Percentiles rank a stretch among this genome's conserved stretches.
phyloP scores from a whole-genome alignment of 1,140 invertebrate species.

The Pachypsylla venusta region DNA sequence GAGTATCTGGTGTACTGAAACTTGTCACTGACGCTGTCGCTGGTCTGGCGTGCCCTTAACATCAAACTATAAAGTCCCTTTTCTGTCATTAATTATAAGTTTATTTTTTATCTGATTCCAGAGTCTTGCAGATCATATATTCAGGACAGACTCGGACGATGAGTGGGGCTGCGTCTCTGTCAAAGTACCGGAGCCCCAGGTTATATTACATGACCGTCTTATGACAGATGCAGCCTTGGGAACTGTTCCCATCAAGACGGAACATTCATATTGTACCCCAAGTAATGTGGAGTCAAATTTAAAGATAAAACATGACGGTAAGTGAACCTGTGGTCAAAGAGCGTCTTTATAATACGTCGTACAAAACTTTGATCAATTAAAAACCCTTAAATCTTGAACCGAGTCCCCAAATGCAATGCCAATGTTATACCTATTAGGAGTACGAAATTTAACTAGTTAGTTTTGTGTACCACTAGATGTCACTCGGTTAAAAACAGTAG shows the following conservation, averaged over 20 bases:
- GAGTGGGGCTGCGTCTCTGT: slow-evolving; percentile 17
- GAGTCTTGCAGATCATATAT: background rate
- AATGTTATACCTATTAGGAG: too few species aligned
- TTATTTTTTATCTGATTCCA: background rate
- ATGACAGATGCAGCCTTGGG: slow-evolving; percentile 78
- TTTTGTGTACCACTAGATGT: too few species aligned
- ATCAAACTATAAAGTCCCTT: too few species aligned
- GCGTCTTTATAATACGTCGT: background rate
- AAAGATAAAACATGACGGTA: slow-evolving; percentile 2
- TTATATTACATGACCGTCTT: slow-evolving; percentile 69
- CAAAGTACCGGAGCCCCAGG: slow-evolving; percentile 27
- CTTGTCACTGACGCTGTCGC: too few species aligned
- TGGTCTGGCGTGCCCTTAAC: too few species aligned
- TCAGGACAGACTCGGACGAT: slow-evolving; percentile 14
- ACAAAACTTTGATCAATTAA: too few species aligned
- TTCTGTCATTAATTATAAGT: too few species aligned
- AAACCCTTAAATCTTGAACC: too few species aligned
- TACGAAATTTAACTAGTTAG: too few species aligned
- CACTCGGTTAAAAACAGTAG: too few species aligned
- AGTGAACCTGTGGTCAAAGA: background rate
- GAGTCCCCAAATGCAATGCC: too few species aligned
- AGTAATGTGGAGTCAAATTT: background rate
- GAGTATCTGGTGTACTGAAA: too few species aligned
- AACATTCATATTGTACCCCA: slow-evolving; percentile 62
- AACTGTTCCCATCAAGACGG: slow-evolving; percentile 60